Evolutionary conservation across 2,888 invertebrate species (phyloP), one percentile per base, ranked within the genome.

Genomic region (Parnassius apollo): DNA sequence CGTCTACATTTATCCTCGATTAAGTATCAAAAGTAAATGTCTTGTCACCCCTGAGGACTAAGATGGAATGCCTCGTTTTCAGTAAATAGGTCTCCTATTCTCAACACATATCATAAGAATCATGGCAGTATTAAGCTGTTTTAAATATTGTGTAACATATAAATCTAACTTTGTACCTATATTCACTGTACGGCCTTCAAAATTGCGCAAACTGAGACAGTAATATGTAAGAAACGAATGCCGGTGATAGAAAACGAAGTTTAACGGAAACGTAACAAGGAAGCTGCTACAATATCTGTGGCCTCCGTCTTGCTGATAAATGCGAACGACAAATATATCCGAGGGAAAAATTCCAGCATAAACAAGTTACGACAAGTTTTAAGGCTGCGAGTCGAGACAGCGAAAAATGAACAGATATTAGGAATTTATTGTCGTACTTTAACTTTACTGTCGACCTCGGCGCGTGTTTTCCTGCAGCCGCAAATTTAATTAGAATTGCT

Each of bases 361-460:
- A 56, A 46, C 56, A 56, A 56, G 56, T 56, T 56, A 11, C 46
- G 56, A 56, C 56, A 56, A 56, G 56, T 56, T 56, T 46, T 8
- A 25, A 46, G 25, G 56, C 56, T 9, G 45, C 18, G 56, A 13
- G 48, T 48, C 46, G 18, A 46, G 25, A 22, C 56, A 10, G 10
- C 22, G 45, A 56, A 46, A 46, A 56, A 46, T 56, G 56, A 56
- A 25, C 45, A 45, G 56, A 56, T 56, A 56, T 56, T 46, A 22
- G 46, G 11, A 56, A 56, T 56, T 45, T 56, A 56, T 46, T 22
- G 56, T 25, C 56, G 56, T 46, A 56, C 54, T 55, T 55, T 42
- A 55, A 55, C 44, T 55, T 55, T 10, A 13, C 13, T 13, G 54
- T 10, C 44, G 50, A 22, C 50, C 50, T 22, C 13, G 48, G 44